phyloP scores from a whole-genome alignment of 2,888 invertebrate genomes.

The Hoplodrina ambigua region DNA sequence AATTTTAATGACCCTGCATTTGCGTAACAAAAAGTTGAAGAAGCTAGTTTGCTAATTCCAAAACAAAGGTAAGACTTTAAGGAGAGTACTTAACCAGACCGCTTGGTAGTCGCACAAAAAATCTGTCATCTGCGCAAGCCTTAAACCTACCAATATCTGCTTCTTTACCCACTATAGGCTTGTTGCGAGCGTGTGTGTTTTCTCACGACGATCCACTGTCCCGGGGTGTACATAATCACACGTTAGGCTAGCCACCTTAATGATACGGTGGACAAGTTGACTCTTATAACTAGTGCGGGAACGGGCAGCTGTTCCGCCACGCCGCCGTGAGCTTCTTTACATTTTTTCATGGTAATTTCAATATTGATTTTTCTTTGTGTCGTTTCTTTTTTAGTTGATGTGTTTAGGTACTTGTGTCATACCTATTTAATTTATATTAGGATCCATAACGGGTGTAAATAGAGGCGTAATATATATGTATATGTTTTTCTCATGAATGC shows the following conservation, averaged over 20 bases:
- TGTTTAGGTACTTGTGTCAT: no score
- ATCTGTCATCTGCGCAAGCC: neutral
- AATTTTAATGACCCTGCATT: no score
- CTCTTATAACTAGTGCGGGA: constrained; percentile 46
- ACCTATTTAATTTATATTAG: no score
- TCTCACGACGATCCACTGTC: constrained; percentile 37
- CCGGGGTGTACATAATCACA: constrained; percentile 41
- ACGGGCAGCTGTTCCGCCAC: constrained; percentile 26
- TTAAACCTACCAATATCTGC: neutral
- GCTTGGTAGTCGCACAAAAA: neutral
- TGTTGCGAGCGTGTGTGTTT: constrained; percentile 35
- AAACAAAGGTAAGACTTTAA: no score
- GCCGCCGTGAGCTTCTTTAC: neutral
- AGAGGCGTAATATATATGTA: no score
- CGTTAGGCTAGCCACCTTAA: constrained; percentile 24
- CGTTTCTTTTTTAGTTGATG: neutral
- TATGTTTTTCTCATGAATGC: no score
- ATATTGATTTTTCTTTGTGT: constrained; percentile 44
- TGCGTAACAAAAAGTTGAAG: no score
- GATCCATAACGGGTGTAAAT: no score
- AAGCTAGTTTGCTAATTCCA: no score
- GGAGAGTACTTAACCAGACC: no score
- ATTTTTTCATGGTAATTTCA: constrained; percentile 15
- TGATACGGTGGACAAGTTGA: constrained; percentile 41
- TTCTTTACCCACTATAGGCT: neutral